Conservation (phyloP, 2,113 vertebrate genomes). For the Myotis davidii region DNA sequence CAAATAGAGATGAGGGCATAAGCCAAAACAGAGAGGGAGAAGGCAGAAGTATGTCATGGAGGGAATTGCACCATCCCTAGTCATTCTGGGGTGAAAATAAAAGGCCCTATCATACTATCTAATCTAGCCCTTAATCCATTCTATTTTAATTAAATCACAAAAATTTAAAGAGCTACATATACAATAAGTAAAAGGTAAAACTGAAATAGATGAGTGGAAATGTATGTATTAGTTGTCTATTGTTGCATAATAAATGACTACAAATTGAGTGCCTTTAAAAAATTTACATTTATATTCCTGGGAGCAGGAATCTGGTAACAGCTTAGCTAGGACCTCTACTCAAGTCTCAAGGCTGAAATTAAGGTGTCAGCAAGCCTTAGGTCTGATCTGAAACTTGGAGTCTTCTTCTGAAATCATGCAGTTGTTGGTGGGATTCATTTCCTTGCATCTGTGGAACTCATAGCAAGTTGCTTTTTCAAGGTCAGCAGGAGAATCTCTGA, state of each 20-base stretch:
- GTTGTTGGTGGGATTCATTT: background rate
- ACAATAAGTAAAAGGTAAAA: background rate
- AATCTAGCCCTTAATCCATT: background rate
- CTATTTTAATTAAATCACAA: background rate
- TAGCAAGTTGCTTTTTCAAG: background rate
- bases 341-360: background rate
- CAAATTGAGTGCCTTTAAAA: background rate
- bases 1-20: background rate
- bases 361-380: background rate
- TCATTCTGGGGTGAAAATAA: background rate
- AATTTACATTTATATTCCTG: background rate
- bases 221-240: background rate
- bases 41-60: fast-evolving
- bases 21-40: background rate
- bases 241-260: background rate
- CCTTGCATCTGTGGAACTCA: background rate
- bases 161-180: background rate
- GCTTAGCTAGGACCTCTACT: background rate
- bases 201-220: background rate
- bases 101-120: background rate
- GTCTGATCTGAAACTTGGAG: background rate
- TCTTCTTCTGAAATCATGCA: background rate
- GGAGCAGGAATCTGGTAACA: background rate
- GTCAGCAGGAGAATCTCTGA: background rate
- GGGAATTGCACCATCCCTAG: too few relatives aligned